A percentile compares a stretch with the other conserved stretches of the same genome.
phyloP scores from a whole-genome alignment of 2,113 vertebrate species.

The Pomatorhinus ruficollis region DNA sequence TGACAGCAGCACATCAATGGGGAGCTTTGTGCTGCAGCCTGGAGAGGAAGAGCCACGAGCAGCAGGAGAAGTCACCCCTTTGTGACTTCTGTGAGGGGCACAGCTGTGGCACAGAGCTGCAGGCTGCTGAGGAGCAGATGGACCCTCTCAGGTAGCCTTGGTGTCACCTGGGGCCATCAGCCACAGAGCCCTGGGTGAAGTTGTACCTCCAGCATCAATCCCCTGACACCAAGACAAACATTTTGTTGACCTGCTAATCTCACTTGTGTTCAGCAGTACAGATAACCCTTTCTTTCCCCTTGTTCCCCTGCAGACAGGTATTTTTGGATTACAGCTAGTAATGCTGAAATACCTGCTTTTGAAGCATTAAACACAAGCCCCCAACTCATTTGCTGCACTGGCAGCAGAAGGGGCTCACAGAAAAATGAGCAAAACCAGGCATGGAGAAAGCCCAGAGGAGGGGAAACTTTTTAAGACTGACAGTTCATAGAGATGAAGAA shows the following conservation, averaged over 20 bases:
- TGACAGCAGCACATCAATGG: slow-evolving; percentile 32
- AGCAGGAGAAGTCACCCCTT: not conserved
- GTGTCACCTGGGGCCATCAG: slow-evolving; percentile 10
- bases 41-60: not conserved
- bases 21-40: not conserved
- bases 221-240: not conserved
- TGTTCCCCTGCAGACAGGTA: not conserved
- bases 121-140: slow-evolving; percentile 33
- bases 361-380: not conserved
- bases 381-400: not conserved
- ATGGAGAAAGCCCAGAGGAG: not conserved
- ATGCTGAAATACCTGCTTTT: not conserved
- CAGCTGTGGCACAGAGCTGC: not conserved
- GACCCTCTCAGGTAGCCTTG: not conserved
- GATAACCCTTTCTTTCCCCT: not conserved
- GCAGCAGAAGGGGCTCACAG: not conserved
- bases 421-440: not conserved
- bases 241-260: not conserved
- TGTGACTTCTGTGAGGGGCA: not conserved
- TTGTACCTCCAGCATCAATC: not conserved
- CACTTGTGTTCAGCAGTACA: not conserved
- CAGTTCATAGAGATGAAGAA: not conserved
- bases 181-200: not conserved
- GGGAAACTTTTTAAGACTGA: not conserved
- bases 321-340: not conserved